Evolutionary conservation across 2,888 invertebrate genomes (phyloP).

Genomic region (Heteropelma amictum): DNA sequence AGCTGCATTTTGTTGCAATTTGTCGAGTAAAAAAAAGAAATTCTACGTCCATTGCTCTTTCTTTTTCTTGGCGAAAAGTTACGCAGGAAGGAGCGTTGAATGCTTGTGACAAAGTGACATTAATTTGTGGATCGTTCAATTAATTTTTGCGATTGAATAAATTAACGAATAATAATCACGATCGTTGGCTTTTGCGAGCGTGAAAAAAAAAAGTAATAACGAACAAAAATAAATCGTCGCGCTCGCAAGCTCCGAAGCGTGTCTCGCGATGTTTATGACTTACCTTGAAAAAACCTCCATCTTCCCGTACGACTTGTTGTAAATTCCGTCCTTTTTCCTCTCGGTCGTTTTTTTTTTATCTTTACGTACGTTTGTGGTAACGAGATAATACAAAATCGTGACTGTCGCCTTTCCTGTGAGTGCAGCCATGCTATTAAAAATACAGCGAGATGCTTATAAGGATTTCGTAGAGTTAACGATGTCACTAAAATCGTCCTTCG

Average conservation of each 20-base stretch:
- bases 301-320: background rate
- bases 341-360: background rate
- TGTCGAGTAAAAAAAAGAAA: background rate
- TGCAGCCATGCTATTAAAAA: slow-evolving; percentile 29
- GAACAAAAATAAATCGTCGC: slow-evolving; percentile 35
- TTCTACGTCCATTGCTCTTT: too few relatives aligned
- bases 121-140: background rate
- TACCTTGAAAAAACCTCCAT: slow-evolving; percentile 19
- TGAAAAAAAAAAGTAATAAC: slow-evolving; percentile 26
- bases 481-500: slow-evolving; percentile 13
- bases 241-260: slow-evolving; percentile 22
- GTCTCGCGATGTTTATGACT: slow-evolving; percentile 20
- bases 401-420: slow-evolving; percentile 12
- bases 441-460: slow-evolving; percentile 16
- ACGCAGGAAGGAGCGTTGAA: background rate
- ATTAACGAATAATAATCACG: too few relatives aligned
- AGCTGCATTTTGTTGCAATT: too few relatives aligned
- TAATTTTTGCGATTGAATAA: slow-evolving; percentile 5
- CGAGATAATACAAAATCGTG: slow-evolving; percentile 56
- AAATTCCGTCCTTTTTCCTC: slow-evolving; percentile 19
- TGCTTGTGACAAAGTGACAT: background rate
- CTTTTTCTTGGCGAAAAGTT: too few relatives aligned
- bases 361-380: slow-evolving; percentile 41
- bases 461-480: slow-evolving; percentile 15
- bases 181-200: slow-evolving; percentile 53